phyloP scores from a whole-genome alignment of 2,888 invertebrate species.

The Ochropleura plecta region DNA sequence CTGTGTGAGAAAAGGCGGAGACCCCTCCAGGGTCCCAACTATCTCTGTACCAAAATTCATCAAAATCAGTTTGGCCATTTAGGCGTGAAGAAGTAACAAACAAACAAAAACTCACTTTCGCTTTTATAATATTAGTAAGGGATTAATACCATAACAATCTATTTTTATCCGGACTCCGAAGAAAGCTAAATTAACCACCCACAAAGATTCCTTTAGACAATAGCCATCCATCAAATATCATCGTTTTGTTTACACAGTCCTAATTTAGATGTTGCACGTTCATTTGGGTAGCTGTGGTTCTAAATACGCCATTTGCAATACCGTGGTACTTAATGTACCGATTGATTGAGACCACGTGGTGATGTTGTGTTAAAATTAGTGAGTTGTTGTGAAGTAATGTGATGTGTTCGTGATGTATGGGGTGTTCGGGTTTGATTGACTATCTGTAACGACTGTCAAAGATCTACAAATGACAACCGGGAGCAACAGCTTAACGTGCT shows the following conservation, averaged over 20 bases:
- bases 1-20: too few relatives aligned
- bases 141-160: conserved; percentile 13
- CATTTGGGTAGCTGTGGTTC: neutral
- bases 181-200: conserved; percentile 63
- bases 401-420: conserved; percentile 32
- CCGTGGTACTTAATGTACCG: conserved; percentile 69
- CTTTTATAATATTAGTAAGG: too few relatives aligned
- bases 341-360: conserved; percentile 77
- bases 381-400: conserved; percentile 36
- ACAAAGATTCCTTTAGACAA: conserved; percentile 42
- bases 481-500: too few relatives aligned
- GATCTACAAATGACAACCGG: too few relatives aligned
- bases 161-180: conserved; percentile 29
- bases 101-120: too few relatives aligned
- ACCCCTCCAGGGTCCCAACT: too few relatives aligned
- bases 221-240: conserved; percentile 58
- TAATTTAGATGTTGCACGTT: conserved; percentile 69
- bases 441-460: too few relatives aligned
- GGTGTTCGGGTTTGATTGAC: neutral
- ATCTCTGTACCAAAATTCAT: too few relatives aligned
- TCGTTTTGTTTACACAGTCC: conserved; percentile 64
- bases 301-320: conserved; percentile 22
- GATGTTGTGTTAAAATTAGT: conserved; percentile 59
- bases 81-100: too few relatives aligned
- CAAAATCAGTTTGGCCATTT: too few relatives aligned